Evolutionary conservation across 2,113 vertebrate species (phyloP).

Genomic region (Candoia aspera): DNA sequence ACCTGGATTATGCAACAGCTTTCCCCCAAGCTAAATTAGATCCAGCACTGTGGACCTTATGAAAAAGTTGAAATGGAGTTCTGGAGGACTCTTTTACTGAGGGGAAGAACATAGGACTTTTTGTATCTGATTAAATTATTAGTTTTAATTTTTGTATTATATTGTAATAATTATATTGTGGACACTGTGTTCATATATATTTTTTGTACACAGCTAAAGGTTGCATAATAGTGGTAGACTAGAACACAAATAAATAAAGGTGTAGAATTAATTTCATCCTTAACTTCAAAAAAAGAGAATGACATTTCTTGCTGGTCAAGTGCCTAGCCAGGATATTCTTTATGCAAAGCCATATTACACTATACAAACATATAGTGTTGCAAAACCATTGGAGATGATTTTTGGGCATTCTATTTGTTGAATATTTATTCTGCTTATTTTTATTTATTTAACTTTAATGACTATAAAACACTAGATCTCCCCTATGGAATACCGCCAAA

Average conservation of each 20-base stretch:
- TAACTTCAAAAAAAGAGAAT: background rate
- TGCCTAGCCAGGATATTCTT: background rate
- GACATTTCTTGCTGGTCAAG: background rate
- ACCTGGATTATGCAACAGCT: background rate
- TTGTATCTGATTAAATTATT: background rate
- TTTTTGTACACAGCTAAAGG: background rate
- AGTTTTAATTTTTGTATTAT: background rate
- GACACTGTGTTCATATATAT: background rate
- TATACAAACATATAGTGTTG: background rate
- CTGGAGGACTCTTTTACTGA: background rate
- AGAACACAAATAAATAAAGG: background rate
- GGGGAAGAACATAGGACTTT: background rate
- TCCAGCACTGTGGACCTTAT: background rate
- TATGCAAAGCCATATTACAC: background rate
- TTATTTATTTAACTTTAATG: no score
- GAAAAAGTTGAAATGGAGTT: background rate
- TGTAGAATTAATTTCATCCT: background rate
- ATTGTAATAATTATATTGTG: background rate
- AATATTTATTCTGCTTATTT: no score
- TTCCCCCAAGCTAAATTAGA: background rate
- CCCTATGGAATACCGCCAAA: background rate
- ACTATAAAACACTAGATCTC: no score
- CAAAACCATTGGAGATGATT: background rate
- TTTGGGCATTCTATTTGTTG: background rate
- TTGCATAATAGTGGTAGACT: background rate